A percentile compares a stretch with the other conserved stretches of the same genome.
These are phyloP conservation scores for Cirrhinus mrigala DNA, from an alignment of 2,797 vertebrate genomes.

Conservation along the genomic window DNA sequence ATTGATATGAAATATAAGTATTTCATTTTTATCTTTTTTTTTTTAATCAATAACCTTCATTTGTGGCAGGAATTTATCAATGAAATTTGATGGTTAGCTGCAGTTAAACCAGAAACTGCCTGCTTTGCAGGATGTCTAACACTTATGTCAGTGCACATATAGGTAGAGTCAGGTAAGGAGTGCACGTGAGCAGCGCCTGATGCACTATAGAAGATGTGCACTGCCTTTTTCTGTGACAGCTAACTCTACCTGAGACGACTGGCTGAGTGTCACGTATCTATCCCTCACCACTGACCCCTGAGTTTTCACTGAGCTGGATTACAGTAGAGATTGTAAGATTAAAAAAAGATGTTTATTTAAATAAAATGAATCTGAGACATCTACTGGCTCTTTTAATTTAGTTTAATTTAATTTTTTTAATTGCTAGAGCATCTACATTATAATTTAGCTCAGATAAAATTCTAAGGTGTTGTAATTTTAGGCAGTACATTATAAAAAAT, in stretches of 20 bases:
- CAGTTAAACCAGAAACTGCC: constrained; percentile 52
- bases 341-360: constrained; percentile 6
- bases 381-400: not conserved
- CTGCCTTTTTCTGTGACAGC: constrained; percentile 75
- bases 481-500: not conserved
- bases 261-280: constrained; percentile 78
- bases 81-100: constrained; percentile 58
- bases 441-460: not conserved
- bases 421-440: not conserved
- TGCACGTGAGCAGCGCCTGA: constrained; percentile 68
- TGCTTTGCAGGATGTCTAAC: not conserved
- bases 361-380: not conserved
- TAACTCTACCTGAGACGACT: constrained; percentile 74
- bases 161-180: constrained; percentile 19
- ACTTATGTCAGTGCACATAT: not conserved
- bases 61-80: constrained; percentile 62
- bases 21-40: constrained; percentile 57
- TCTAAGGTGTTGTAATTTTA: not conserved
- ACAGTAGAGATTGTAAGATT: not conserved
- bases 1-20: constrained; percentile 60
- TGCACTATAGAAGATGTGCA: constrained; percentile 72
- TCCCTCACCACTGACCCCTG: constrained; percentile 70
- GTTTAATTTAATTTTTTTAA: not conserved
- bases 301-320: constrained; percentile 69
- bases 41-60: constrained; percentile 52